phyloP scores from a whole-genome alignment of 2,888 invertebrate genomes.

The Nesidiocoris tenuis region DNA sequence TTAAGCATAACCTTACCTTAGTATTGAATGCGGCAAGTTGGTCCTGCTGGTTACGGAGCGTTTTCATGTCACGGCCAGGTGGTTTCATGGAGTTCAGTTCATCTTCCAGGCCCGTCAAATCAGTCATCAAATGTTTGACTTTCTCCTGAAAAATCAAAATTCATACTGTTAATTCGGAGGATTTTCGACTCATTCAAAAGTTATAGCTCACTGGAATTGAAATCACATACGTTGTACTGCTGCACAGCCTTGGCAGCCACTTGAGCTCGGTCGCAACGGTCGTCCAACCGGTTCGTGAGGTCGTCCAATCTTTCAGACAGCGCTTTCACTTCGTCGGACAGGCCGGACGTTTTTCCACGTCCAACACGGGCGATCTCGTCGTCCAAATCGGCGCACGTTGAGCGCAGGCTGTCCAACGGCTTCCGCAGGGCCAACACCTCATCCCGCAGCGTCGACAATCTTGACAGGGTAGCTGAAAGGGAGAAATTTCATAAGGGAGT shows the following conservation, averaged over 20 bases:
- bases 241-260: constrained; percentile 83
- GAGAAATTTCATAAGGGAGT: too few relatives aligned
- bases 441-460: constrained; percentile 56
- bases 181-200: not conserved
- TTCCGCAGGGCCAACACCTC: constrained; percentile 76
- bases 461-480: constrained; percentile 36
- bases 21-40: constrained; percentile 69
- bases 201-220: too few relatives aligned
- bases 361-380: constrained; percentile 32
- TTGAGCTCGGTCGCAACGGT: constrained; percentile 75
- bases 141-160: constrained; percentile 61
- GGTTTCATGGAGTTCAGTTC: constrained; percentile 83
- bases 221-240: constrained; percentile 73
- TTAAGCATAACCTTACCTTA: too few relatives aligned
- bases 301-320: constrained; percentile 75
- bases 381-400: constrained; percentile 71
- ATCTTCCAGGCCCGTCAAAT: constrained; percentile 76
- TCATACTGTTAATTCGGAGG: not conserved
- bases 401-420: constrained; percentile 66
- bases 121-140: constrained; percentile 73
- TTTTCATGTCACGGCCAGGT: constrained; percentile 82
- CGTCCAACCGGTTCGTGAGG: constrained; percentile 71
- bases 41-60: constrained; percentile 78
- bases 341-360: constrained; percentile 58
- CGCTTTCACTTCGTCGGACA: constrained; percentile 75